A percentile compares a stretch with the other conserved stretches of the same genome.
phyloP scores from a whole-genome alignment of 2,888 invertebrate genomes.

The Lasioglossum calceatum region DNA sequence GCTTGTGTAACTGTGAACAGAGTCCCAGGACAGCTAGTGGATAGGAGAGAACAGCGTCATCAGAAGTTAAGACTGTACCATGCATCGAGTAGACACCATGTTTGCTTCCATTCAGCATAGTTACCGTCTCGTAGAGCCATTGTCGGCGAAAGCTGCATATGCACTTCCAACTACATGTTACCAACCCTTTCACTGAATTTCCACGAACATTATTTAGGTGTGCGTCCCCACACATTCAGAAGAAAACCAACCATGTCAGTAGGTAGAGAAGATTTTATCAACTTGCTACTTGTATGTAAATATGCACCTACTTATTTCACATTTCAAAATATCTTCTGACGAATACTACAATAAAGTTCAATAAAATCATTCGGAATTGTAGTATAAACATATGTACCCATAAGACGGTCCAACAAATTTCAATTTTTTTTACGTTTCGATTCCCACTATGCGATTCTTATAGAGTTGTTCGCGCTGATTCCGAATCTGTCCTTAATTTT shows the following conservation, averaged over 20 bases:
- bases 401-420: too few species aligned
- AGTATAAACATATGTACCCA: not conserved
- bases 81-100: slow-evolving; percentile 50
- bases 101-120: slow-evolving; percentile 67
- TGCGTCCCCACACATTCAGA: not conserved
- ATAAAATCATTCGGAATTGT: not conserved
- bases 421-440: too few species aligned
- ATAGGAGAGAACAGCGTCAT: not conserved
- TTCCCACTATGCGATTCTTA: too few species aligned
- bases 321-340: not conserved
- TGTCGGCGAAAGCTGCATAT: slow-evolving; percentile 60
- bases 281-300: not conserved
- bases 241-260: not conserved
- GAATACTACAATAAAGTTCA: not conserved
- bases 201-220: slow-evolving; percentile 50
- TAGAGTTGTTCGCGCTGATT: too few species aligned
- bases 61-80: slow-evolving; percentile 6
- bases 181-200: slow-evolving; percentile 56
- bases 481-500: too few species aligned
- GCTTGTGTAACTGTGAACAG: not conserved
- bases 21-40: not conserved
- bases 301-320: not conserved
- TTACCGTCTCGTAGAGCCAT: slow-evolving; percentile 56
- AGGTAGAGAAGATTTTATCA: not conserved
- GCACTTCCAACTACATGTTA: slow-evolving; percentile 61